phyloP scores from a whole-genome alignment of 1,140 invertebrate species.

The Oedothorax gibbosus region DNA sequence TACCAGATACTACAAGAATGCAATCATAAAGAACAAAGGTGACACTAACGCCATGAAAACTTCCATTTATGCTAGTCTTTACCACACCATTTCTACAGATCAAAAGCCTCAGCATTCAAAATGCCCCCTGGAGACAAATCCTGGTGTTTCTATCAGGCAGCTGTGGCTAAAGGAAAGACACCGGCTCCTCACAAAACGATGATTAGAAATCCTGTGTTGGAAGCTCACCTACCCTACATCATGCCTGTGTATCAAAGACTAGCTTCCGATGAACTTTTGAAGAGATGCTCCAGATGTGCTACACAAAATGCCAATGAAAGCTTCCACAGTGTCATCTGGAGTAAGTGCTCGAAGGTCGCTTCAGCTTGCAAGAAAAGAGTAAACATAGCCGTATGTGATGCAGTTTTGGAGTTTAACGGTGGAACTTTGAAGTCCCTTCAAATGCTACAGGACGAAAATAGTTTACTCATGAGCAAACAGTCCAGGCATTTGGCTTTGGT shows the following conservation, averaged over 20 bases:
- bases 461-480: background rate
- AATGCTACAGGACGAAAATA: background rate
- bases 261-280: background rate
- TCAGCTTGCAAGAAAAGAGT: background rate
- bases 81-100: background rate
- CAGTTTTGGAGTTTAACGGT: conserved; percentile 7
- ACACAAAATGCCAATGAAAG: conserved; percentile 21
- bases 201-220: background rate
- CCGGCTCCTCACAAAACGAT: background rate
- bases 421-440: background rate
- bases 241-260: background rate
- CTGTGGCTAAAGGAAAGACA: background rate
- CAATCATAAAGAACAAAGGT: background rate
- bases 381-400: background rate
- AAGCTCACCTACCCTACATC: conserved; percentile 11
- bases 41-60: background rate
- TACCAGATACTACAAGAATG: conserved; percentile 12
- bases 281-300: background rate
- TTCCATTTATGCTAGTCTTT: conserved; percentile 29
- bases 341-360: conserved; percentile 4
- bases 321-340: conserved; percentile 7
- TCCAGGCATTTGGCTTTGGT: background rate
- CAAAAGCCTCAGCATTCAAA: conserved; percentile 9
- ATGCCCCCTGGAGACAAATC: background rate
- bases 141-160: conserved; percentile 14